Conservation (phyloP, 30 jellyfish, hydroid and myxozoan species). For the Pelagia noctiluca region DNA sequence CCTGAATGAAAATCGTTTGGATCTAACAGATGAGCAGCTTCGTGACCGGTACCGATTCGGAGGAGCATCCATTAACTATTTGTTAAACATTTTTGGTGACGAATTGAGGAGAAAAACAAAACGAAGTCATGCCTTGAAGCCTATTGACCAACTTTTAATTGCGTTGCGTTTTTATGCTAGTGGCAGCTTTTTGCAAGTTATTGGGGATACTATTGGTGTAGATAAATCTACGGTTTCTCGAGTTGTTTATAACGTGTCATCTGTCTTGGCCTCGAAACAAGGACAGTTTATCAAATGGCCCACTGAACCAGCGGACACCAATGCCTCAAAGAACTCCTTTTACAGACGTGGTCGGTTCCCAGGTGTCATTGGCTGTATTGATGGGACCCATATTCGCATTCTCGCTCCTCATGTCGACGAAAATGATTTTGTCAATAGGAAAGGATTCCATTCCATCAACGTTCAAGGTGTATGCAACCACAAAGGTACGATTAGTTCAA, state of each 20-base stretch:
- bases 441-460: constrained; percentile 3
- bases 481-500: constrained; percentile 5
- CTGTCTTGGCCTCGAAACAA: neutral
- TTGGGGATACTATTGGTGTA: constrained; percentile 2
- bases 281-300: too few species aligned
- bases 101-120: neutral
- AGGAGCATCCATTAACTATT: neutral
- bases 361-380: too few species aligned
- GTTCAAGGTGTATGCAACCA: constrained; percentile 26
- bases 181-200: neutral
- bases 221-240: neutral
- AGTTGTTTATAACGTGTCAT: neutral
- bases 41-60: neutral
- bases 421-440: too few species aligned
- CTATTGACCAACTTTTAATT: neutral
- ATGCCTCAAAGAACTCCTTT: too few species aligned
- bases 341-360: too few species aligned
- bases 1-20: neutral
- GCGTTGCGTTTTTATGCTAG: neutral
- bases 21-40: neutral
- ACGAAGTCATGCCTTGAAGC: neutral
- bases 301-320: too few species aligned
- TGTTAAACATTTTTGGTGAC: neutral
- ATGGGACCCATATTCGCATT: too few species aligned
- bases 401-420: too few species aligned